phyloP scores from a whole-genome alignment of 2,888 invertebrate genomes.

The Nycteola revayana region DNA sequence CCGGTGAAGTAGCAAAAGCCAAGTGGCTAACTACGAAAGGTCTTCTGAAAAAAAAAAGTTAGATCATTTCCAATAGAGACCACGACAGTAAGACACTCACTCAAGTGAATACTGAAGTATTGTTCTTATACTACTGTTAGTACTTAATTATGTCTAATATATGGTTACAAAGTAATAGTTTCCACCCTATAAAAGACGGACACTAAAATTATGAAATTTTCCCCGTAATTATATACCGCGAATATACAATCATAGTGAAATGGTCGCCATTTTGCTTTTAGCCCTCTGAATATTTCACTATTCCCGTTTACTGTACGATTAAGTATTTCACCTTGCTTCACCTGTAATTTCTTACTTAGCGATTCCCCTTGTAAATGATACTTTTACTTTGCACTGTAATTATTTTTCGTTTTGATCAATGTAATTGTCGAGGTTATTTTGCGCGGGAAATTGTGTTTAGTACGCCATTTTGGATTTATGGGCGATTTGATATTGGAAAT shows the following conservation, averaged over 20 bases:
- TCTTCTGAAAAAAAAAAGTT: too few species aligned
- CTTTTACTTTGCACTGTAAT: background rate
- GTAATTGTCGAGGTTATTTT: conserved; percentile 23
- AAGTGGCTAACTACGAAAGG: too few species aligned
- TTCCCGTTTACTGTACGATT: conserved; percentile 20
- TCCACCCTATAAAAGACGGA: too few species aligned
- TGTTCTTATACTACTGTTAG: too few species aligned
- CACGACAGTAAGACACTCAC: too few species aligned
- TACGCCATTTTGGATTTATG: conserved; percentile 29
- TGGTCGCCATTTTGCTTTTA: conserved; percentile 9
- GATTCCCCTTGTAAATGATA: conserved; percentile 3
- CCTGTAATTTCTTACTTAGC: conserved; percentile 29
- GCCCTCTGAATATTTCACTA: conserved; percentile 24
- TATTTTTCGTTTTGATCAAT: background rate
- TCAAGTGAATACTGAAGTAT: too few species aligned
- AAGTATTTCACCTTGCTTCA: conserved; percentile 18
- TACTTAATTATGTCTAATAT: too few species aligned
- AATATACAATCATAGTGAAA: conserved; percentile 3
- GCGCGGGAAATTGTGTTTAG: conserved; percentile 22
- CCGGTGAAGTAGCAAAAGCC: too few species aligned
- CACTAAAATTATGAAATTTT: too few species aligned
- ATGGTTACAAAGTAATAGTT: too few species aligned
- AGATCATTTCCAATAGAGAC: too few species aligned
- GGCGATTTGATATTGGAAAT: too few species aligned
- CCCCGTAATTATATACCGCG: conserved; percentile 5